Conservation (phyloP, 1,140 invertebrate genomes). For the Chionoecetes opilio region DNA sequence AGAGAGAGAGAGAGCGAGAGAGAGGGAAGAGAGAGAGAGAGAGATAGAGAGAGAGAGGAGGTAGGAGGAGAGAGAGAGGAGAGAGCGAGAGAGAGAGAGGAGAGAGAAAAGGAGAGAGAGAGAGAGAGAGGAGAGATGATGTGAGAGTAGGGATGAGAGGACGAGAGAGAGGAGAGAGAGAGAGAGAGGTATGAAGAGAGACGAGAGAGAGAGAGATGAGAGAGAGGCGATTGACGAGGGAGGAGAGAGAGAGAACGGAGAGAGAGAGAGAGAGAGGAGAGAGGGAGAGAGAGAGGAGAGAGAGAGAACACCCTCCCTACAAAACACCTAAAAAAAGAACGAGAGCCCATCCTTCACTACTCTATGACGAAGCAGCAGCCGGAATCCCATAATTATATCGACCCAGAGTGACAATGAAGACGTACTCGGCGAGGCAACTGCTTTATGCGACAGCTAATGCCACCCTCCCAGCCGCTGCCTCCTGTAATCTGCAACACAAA, state of each 20-base stretch:
- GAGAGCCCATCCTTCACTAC: neutral
- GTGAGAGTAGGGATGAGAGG: too few relatives aligned
- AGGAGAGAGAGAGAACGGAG: conserved; percentile 40
- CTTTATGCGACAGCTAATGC: conserved; percentile 64
- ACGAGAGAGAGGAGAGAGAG: too few relatives aligned
- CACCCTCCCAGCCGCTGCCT: neutral
- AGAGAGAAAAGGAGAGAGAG: neutral
- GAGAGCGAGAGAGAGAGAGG: too few relatives aligned
- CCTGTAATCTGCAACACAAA: conserved; percentile 56
- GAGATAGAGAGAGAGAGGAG: conserved; percentile 41
- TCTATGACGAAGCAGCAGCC: neutral
- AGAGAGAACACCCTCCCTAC: too few relatives aligned
- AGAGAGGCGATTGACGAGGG: too few relatives aligned
- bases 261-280: conserved; percentile 50
- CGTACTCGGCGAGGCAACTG: neutral
- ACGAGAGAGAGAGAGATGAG: too few relatives aligned
- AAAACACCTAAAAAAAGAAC: too few relatives aligned
- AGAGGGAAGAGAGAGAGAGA: conserved; percentile 46
- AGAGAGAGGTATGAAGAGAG: too few relatives aligned
- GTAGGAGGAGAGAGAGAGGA: neutral
- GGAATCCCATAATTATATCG: conserved; percentile 54
- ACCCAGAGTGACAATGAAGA: conserved; percentile 62
- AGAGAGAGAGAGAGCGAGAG: neutral
- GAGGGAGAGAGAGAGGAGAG: conserved; percentile 34
- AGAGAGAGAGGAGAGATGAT: too few relatives aligned